Evolutionary conservation across 37 sponge, comb jelly and placozoan species (phyloP).

Genomic region (Ephydatia muelleri): DNA sequence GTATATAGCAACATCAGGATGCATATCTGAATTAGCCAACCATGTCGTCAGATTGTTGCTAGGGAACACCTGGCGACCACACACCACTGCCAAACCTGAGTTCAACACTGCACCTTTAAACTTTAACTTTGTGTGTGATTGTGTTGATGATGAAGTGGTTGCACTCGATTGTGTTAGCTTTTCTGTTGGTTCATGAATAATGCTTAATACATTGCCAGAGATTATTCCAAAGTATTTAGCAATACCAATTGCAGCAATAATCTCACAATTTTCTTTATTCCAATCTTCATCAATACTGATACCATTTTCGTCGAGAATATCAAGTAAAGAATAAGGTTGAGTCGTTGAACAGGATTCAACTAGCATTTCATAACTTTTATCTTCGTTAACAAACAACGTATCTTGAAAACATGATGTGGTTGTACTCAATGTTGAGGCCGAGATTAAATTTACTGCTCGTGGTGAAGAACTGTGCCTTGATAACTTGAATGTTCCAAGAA

Average conservation of each 20-base stretch:
- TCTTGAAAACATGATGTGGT: neutral
- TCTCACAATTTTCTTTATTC: neutral
- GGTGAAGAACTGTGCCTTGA: neutral
- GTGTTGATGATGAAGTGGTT: neutral
- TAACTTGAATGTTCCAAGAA: neutral
- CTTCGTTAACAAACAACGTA: neutral
- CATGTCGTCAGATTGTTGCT: neutral
- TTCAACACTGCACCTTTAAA: constrained; percentile 1
- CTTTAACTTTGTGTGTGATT: neutral
- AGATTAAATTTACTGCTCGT: neutral
- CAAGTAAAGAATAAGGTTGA: constrained; percentile 1
- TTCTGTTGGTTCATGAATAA: neutral
- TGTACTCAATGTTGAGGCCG: neutral
- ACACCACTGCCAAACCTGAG: neutral
- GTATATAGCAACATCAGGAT: constrained; percentile 1
- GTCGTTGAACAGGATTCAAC: constrained; percentile 1
- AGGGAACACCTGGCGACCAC: neutral
- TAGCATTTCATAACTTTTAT: neutral
- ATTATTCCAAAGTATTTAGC: neutral
- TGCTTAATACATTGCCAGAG: neutral
- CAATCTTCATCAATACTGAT: neutral
- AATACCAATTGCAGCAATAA: constrained; percentile 1
- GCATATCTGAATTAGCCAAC: constrained; percentile 1
- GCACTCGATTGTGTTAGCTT: neutral
- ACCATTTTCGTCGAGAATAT: neutral